phyloP scores from a whole-genome alignment of 2,113 vertebrate genomes.

The Amazona guildingii region DNA sequence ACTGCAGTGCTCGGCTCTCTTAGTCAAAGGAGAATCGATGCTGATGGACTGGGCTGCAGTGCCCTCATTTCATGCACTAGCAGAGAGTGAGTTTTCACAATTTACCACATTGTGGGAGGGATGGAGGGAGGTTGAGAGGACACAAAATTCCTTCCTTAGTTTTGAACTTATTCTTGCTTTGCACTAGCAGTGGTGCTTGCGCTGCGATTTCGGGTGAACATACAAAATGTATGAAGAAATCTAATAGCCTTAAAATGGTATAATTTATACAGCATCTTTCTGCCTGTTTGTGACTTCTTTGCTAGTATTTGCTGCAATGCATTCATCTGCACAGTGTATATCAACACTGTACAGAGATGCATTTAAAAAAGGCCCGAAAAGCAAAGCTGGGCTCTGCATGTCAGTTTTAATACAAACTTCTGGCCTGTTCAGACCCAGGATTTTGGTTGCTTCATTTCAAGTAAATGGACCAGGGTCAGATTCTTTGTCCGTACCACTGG shows the following conservation, averaged over 20 bases:
- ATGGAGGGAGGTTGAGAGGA: background rate
- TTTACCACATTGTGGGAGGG: background rate
- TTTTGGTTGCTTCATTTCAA: conserved; percentile 5
- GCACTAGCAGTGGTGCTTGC: background rate
- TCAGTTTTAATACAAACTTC: background rate
- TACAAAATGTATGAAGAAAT: background rate
- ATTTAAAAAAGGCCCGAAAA: background rate
- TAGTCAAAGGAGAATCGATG: background rate
- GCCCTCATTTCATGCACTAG: background rate
- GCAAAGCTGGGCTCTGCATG: background rate
- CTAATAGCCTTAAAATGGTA: background rate
- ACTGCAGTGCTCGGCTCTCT: background rate
- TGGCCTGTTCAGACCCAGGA: background rate
- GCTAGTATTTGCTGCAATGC: background rate
- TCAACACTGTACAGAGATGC: background rate
- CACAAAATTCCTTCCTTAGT: background rate
- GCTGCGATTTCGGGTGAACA: background rate
- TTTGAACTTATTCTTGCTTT: background rate
- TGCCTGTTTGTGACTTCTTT: background rate
- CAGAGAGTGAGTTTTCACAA: background rate
- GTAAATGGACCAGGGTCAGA: background rate
- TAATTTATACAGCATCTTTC: background rate
- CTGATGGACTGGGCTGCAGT: background rate
- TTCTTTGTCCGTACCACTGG: conserved; percentile 23
- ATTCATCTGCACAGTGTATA: background rate